These are phyloP conservation scores for Mormyrops attenuatus DNA, from an alignment of 2,797 vertebrate species.

Conservation along the genomic window DNA sequence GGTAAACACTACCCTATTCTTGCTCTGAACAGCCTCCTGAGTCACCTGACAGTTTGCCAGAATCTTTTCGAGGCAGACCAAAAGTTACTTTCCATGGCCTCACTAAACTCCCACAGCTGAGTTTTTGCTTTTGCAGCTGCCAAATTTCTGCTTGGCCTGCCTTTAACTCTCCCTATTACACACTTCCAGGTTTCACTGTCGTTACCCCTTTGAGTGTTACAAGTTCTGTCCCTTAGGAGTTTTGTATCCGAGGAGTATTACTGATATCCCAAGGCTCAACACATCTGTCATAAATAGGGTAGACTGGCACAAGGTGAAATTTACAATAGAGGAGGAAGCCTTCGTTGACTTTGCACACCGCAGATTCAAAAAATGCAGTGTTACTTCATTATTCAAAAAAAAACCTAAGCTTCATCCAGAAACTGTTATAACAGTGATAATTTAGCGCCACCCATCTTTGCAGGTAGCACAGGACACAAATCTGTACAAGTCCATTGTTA, in stretches of 20 bases:
- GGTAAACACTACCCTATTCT: not conserved
- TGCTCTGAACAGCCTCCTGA: not conserved
- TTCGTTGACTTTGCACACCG: not conserved
- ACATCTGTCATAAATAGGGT: too few species aligned
- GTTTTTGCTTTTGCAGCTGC: too few species aligned
- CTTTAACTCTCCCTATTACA: not conserved
- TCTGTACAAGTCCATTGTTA: not conserved
- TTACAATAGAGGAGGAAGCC: too few species aligned
- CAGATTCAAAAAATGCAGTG: not conserved
- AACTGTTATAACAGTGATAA: not conserved
- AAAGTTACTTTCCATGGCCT: not conserved
- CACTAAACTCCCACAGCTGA: not conserved
- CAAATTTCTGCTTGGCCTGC: not conserved
- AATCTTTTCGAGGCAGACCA: not conserved
- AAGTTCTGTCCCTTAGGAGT: too few species aligned
- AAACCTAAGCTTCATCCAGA: not conserved
- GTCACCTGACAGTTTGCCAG: not conserved
- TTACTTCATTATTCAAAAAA: not conserved
- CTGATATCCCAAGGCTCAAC: too few species aligned
- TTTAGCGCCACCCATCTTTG: not conserved
- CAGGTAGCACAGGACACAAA: not conserved
- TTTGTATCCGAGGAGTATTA: too few species aligned
- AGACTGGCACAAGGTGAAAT: too few species aligned
- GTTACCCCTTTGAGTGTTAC: not conserved
- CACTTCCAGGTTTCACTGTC: not conserved